Evolutionary conservation across 2,113 vertebrate genomes (phyloP).

Genomic region (Mirounga angustirostris): DNA sequence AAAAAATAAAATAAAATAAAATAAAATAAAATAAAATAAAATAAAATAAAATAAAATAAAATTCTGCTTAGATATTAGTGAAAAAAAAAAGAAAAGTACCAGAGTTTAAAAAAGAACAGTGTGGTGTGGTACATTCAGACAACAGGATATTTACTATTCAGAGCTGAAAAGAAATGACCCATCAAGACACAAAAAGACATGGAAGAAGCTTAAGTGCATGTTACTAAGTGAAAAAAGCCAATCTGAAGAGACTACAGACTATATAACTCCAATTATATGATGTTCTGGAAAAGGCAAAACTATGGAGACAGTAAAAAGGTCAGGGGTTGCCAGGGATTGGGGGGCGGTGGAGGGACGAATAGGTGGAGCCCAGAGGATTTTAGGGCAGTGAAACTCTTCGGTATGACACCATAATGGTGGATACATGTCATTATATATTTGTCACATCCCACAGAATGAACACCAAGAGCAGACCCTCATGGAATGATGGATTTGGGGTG

Average conservation of each 20-base stretch:
- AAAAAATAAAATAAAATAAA: no score
- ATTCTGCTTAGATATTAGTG: no score
- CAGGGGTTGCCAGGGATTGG: background rate
- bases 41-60: no score
- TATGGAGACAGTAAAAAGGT: background rate
- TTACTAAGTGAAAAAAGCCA: background rate
- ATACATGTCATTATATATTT: accelerated
- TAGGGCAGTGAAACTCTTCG: background rate
- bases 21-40: no score
- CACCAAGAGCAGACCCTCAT: background rate
- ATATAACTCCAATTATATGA: no score
- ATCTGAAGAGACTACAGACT: background rate
- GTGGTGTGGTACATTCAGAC: background rate
- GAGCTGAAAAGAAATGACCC: constrained; percentile 24
- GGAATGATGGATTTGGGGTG: no score
- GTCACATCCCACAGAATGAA: background rate
- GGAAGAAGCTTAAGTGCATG: background rate
- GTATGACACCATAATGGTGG: no score
- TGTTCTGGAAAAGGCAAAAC: constrained; percentile 27
- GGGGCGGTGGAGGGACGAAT: no score
- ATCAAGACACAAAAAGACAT: background rate
- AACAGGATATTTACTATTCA: background rate
- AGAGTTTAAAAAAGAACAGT: background rate
- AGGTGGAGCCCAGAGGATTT: background rate
- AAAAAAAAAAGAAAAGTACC: background rate